Percentiles rank a stretch among this genome's conserved stretches.
Conservation (phyloP, 2,797 vertebrate genomes). For the Hydrophis major region DNA sequence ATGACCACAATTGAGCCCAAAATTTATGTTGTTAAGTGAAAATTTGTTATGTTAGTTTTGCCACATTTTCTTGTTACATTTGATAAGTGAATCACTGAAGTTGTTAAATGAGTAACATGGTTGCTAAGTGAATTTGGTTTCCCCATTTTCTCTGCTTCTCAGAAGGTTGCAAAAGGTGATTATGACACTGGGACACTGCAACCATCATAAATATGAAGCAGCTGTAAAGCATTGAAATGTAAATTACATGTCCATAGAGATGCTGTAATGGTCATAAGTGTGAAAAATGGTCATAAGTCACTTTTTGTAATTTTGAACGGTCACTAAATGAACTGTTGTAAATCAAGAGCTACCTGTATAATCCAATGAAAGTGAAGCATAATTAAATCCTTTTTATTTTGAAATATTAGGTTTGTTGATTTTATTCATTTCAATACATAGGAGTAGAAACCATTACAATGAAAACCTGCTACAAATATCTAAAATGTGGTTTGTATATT, state of each 20-base stretch:
- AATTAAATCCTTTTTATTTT: background rate
- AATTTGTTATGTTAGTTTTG: background rate
- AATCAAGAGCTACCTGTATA: background rate
- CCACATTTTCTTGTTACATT: background rate
- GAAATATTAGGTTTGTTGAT: background rate
- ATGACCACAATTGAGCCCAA: background rate
- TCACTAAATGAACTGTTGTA: background rate
- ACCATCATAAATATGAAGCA: too few species aligned
- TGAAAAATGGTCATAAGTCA: background rate
- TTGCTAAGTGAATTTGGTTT: too few species aligned
- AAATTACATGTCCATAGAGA: too few species aligned
- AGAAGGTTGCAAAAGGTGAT: too few species aligned
- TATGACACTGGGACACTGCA: too few species aligned
- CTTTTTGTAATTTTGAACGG: background rate
- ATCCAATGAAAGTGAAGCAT: background rate
- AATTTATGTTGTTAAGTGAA: background rate
- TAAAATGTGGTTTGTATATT: background rate
- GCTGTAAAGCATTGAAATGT: too few species aligned
- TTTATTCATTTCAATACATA: background rate
- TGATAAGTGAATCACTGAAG: background rate
- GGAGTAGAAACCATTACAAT: background rate
- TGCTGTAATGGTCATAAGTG: background rate
- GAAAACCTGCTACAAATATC: background rate
- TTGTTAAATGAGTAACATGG: background rate
- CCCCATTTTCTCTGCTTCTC: too few species aligned